Base-by-base conservation (phyloP, 2,113 vertebrate species). In the Leucoraja erinaceus region DNA sequence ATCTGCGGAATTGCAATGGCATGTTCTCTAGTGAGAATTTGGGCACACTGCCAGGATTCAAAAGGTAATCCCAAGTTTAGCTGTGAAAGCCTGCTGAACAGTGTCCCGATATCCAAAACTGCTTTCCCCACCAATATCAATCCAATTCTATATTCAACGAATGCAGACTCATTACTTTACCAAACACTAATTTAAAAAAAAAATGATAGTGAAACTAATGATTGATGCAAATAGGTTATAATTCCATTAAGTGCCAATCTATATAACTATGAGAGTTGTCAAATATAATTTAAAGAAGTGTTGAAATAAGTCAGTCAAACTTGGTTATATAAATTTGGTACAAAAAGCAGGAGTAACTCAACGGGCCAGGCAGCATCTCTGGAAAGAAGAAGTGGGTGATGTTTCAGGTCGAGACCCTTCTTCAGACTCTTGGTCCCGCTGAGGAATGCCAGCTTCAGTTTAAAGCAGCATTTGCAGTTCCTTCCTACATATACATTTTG, bases 1-100 rank as follows among this genome's bases (percentile, higher is more conserved):
- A 63, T 72, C 47, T 91, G 90, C 22, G 72, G 90, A 91, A 91
- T 72, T 91, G 90, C 38, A 25, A 91, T 25, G 38, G 47, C 83
- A 88, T 66, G 59, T 88, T 28, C 63, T 63, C 11, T 12, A 86
- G 28, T 86, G 83, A 14, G 83, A 63, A 28, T 86, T 63, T 4
- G 8, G 12, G 12, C 83, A 86, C 38, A 38, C 68, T 91, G 38
- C 47, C 68, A 72, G 8, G 66, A 70, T 28, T 54, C 0, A 54
- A 4, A 14, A 38, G 33, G 33, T 72, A 72, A 38, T 28, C 20
- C 22, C 33, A 91, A 72, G 66, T 54, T 74, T 72, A 12, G 68
- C 18, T 47, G 11, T 91, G 90, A 33, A 54, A 20, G 25, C 68
- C 66, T 54, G 31, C 68, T 72, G 33, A 68, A 91, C 2, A 31